phyloP scores from a whole-genome alignment of 2,888 invertebrate genomes.

The Drosophila rellima region DNA sequence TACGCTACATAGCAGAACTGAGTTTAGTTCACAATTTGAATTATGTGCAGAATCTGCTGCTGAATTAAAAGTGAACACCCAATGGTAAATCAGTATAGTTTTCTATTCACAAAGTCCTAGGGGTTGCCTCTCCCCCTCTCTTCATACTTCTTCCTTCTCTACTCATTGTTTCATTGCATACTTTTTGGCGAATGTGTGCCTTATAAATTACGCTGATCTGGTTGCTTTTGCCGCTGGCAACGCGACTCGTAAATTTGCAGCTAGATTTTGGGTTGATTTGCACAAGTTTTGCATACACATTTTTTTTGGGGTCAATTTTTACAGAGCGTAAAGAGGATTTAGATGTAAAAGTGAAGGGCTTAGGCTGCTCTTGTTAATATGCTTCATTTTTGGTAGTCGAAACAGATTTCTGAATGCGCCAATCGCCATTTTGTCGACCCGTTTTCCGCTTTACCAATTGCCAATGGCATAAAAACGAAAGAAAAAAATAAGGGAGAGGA shows the following conservation, averaged over 20 bases:
- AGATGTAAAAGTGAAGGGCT: slow-evolving; percentile 2
- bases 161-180: slow-evolving; percentile 44
- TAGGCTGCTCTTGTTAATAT: slow-evolving; percentile 19
- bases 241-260: slow-evolving; percentile 62
- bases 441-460: slow-evolving; percentile 40
- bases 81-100: neutral
- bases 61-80: neutral
- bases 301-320: neutral
- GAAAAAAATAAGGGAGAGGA: neutral
- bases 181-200: slow-evolving; percentile 20
- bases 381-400: slow-evolving; percentile 18
- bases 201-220: slow-evolving; percentile 75
- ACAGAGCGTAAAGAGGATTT: neutral
- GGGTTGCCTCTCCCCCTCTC: neutral
- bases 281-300: slow-evolving; percentile 56
- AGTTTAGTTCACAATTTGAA: too few relatives aligned
- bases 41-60: neutral
- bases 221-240: slow-evolving; percentile 49
- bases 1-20: too few relatives aligned
- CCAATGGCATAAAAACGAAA: slow-evolving; percentile 10
- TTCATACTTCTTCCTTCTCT: slow-evolving; percentile 14
- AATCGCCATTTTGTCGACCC: slow-evolving; percentile 35
- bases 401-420: slow-evolving; percentile 23
- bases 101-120: neutral
- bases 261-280: slow-evolving; percentile 66